Evolutionary conservation across 2,797 vertebrate species (phyloP).

Genomic region (Cercopithecus neglectus): DNA sequence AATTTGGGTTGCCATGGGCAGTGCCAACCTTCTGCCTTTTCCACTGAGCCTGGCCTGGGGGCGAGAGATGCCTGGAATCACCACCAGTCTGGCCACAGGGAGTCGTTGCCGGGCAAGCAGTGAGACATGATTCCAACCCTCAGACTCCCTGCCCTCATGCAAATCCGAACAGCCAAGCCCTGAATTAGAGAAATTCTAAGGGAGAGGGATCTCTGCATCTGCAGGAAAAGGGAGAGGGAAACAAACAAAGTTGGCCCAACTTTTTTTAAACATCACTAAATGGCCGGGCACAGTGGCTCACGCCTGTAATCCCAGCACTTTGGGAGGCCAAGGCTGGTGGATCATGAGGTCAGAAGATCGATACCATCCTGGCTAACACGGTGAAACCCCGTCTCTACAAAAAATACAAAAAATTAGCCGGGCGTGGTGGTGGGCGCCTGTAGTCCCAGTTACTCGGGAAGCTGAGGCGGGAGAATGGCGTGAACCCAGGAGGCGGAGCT

Average conservation of each 20-base stretch:
- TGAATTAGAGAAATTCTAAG: background rate
- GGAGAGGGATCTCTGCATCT: background rate
- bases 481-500: too few species aligned
- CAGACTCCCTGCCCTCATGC: background rate
- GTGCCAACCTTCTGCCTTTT: background rate
- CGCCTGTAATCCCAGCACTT: too few species aligned
- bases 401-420: too few species aligned
- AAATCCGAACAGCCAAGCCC: background rate
- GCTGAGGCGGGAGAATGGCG: too few species aligned
- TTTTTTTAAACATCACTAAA: background rate
- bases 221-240: background rate
- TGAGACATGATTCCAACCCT: background rate
- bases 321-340: accelerated
- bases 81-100: background rate
- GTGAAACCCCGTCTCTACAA: too few species aligned
- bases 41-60: background rate
- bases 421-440: too few species aligned
- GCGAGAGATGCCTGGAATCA: background rate
- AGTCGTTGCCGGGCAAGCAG: background rate
- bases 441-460: too few species aligned
- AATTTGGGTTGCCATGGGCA: background rate
- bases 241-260: background rate
- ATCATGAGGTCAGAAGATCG: too few species aligned
- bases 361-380: too few species aligned
- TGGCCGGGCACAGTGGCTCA: accelerated